Evolutionary conservation across 2,113 vertebrate species (phyloP).

Genomic region (Pandion haliaetus): DNA sequence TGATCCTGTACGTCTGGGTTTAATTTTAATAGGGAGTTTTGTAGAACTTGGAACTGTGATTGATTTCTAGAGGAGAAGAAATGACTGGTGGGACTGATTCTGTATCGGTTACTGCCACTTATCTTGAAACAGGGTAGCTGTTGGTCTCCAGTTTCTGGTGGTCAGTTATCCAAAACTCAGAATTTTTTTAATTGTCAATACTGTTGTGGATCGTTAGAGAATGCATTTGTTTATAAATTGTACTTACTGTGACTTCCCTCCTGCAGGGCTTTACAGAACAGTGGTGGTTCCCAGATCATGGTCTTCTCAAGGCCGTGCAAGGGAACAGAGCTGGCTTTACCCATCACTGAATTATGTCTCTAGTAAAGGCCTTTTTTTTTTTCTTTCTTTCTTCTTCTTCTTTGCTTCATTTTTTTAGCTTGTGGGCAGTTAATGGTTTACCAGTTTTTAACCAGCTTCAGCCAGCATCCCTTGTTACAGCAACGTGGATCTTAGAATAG

Average conservation of each 20-base stretch:
- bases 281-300: accelerated
- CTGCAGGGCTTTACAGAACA: background rate
- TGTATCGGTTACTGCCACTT: background rate
- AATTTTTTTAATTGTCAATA: background rate
- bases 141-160: background rate
- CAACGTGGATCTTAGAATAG: accelerated
- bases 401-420: background rate
- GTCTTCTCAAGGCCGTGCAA: background rate
- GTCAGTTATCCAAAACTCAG: background rate
- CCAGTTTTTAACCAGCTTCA: background rate
- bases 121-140: background rate
- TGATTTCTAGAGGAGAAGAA: background rate
- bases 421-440: background rate
- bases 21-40: background rate
- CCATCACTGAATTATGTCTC: background rate
- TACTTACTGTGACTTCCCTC: background rate
- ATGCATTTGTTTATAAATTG: accelerated
- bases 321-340: background rate
- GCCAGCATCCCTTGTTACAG: background rate
- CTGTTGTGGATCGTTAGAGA: background rate
- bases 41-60: background rate
- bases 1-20: accelerated
- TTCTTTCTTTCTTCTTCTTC: background rate
- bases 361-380: background rate
- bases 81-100: background rate